Evolutionary conservation across 2,888 invertebrate species (phyloP).

Genomic region (Leucophora obtusa): DNA sequence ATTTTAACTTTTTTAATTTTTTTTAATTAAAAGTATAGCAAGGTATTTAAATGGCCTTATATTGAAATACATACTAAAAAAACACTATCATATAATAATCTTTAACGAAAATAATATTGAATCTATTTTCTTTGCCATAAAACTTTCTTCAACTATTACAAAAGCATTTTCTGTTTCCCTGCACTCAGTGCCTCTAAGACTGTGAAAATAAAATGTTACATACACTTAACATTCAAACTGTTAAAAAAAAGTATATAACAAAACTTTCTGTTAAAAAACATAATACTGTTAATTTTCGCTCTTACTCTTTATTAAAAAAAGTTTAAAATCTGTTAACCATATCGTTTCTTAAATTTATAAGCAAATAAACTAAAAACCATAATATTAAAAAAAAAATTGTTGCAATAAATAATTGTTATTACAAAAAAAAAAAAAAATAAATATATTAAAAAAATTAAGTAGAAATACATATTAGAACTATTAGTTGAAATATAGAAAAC

Average conservation of each 20-base stretch:
- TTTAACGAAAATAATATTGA: no score
- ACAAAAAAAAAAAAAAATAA: constrained; percentile 19
- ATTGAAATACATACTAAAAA: no score
- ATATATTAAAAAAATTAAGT: constrained; percentile 22
- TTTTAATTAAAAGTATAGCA: no score
- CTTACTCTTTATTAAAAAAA: constrained; percentile 22
- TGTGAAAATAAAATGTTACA: constrained; percentile 49
- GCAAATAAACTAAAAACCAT: constrained; percentile 8
- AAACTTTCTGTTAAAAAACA: neutral
- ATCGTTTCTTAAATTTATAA: constrained; percentile 52
- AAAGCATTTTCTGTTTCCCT: constrained; percentile 33
- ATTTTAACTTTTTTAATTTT: no score
- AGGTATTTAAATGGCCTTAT: no score
- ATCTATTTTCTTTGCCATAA: no score
- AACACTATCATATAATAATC: no score
- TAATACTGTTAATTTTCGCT: constrained; percentile 23
- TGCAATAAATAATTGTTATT: constrained; percentile 50
- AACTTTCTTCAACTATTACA: neutral
- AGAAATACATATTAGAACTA: constrained; percentile 37
- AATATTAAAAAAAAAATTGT: constrained; percentile 30
- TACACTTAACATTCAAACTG: no score
- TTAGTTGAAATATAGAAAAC: constrained; percentile 33
- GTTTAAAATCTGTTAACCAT: constrained; percentile 51
- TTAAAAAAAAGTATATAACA: neutral
- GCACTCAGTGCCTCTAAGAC: constrained; percentile 64